phyloP scores from a whole-genome alignment of 2,888 invertebrate species.

The Dexiosoma caninum region DNA sequence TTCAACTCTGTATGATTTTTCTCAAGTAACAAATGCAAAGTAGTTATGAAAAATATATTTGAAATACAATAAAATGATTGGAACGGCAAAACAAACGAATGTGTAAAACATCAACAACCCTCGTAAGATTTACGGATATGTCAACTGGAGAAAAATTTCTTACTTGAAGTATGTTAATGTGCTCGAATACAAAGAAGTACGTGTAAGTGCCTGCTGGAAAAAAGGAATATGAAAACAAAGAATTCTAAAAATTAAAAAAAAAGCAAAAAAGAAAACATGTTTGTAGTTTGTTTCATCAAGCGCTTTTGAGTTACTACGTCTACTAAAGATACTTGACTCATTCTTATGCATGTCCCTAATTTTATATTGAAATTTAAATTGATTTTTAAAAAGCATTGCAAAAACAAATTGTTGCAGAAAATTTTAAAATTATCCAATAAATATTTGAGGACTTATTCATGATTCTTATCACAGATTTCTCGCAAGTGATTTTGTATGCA shows the following conservation, averaged over 20 bases:
- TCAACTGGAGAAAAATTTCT: conserved; percentile 49
- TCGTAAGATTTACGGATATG: conserved; percentile 57
- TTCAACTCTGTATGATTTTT: conserved; percentile 55
- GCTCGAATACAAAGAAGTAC: neutral
- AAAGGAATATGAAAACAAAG: conserved; percentile 2
- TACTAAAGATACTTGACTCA: conserved; percentile 4
- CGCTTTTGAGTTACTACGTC: conserved; percentile 17
- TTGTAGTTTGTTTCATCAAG: conserved; percentile 43
- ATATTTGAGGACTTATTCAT: too few species aligned
- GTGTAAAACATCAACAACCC: conserved; percentile 48
- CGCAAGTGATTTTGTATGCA: too few species aligned
- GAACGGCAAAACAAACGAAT: neutral
- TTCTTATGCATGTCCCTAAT: too few species aligned
- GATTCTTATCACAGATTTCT: too few species aligned
- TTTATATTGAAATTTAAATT: too few species aligned
- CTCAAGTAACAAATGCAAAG: conserved; percentile 54
- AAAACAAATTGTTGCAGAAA: too few species aligned
- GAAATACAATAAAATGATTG: neutral
- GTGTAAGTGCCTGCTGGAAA: neutral
- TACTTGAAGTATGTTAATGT: conserved; percentile 40
- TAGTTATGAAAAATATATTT: conserved; percentile 19
- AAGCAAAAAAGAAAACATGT: too few species aligned
- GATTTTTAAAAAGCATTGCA: neutral
- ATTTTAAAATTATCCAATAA: too few species aligned
- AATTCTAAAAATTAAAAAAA: conserved; percentile 3